phyloP scores from a whole-genome alignment of 2,113 vertebrate genomes.

The Nothocercus julius region DNA sequence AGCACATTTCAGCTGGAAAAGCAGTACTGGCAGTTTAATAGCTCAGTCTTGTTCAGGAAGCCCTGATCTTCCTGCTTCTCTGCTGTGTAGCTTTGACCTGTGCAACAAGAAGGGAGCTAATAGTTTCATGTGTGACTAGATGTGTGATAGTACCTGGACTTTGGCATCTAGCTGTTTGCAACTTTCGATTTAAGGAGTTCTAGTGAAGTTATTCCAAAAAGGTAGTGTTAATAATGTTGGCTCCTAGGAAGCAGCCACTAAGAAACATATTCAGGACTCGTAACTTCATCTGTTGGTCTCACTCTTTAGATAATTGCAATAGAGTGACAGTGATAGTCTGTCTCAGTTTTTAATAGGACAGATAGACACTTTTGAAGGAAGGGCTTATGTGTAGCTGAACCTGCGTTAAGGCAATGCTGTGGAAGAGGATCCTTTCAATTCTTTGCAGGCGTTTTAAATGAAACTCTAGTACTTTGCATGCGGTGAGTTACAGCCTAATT shows the following conservation, averaged over 20 bases:
- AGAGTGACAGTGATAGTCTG: neutral
- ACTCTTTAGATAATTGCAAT: neutral
- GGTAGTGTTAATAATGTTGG: neutral
- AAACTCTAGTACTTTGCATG: neutral
- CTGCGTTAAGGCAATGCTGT: neutral
- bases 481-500: neutral
- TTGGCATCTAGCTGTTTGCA: neutral
- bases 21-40: neutral
- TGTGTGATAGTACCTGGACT: neutral
- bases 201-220: neutral
- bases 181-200: neutral
- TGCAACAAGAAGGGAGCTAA: neutral
- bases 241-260: neutral
- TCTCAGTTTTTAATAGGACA: neutral
- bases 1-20: neutral
- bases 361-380: neutral
- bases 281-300: neutral
- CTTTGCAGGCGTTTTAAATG: neutral
- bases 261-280: neutral
- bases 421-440: neutral
- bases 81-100: neutral
- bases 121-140: neutral
- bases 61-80: neutral
- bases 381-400: neutral
- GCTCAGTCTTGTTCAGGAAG: neutral